Evolutionary conservation across 2,888 invertebrate species (phyloP).

Genomic region (Aphrophora alni): DNA sequence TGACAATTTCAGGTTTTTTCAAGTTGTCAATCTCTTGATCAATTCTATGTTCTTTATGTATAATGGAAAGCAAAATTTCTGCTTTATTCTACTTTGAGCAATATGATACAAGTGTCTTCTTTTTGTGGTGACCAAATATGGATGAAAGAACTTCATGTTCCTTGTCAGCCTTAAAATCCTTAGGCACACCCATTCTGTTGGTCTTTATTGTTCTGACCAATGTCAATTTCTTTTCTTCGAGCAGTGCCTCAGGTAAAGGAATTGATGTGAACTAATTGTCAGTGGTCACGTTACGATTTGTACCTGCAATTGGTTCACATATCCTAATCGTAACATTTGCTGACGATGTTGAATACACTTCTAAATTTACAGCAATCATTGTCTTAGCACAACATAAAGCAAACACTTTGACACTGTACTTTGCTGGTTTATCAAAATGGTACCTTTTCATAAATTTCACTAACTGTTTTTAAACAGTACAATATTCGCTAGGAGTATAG

Average conservation of each 20-base stretch:
- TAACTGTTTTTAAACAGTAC: constrained; percentile 33
- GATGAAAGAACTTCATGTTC: constrained; percentile 44
- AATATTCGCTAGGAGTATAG: constrained; percentile 35
- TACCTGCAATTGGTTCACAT: constrained; percentile 18
- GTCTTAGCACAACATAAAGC: constrained; percentile 33
- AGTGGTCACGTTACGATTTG: constrained; percentile 39
- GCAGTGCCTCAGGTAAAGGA: constrained; percentile 42
- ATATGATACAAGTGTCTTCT: constrained; percentile 50
- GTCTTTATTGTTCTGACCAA: constrained; percentile 39
- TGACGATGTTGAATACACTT: constrained; percentile 9
- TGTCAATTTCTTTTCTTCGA: constrained; percentile 37
- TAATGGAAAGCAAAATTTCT: constrained; percentile 50
- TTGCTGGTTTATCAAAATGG: constrained; percentile 41
- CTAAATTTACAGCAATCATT: constrained; percentile 10
- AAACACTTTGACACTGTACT: constrained; percentile 40
- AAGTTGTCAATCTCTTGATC: constrained; percentile 45
- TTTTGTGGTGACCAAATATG: constrained; percentile 50
- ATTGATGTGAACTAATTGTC: constrained; percentile 44
- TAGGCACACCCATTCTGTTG: constrained; percentile 51
- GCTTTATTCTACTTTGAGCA: constrained; percentile 47
- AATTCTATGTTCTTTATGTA: constrained; percentile 47
- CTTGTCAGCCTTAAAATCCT: constrained; percentile 49
- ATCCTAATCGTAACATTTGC: constrained; percentile 20
- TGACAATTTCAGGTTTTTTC: constrained; percentile 49
- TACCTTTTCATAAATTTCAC: constrained; percentile 39